Conservation (phyloP, 2,888 invertebrate genomes). For the Megamerina dolium region DNA sequence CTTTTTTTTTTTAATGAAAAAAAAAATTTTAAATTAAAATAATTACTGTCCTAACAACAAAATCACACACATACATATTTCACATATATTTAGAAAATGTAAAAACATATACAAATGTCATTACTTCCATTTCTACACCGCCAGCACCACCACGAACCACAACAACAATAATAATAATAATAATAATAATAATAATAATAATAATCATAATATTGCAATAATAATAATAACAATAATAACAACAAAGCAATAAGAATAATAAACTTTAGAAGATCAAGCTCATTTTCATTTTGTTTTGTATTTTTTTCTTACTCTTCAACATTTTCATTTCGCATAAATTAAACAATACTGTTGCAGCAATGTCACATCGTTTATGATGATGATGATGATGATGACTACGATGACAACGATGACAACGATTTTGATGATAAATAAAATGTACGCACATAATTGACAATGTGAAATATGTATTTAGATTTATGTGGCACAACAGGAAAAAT, state of each 20-base stretch:
- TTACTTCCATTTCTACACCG: no score
- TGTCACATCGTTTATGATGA: neutral
- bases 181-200: neutral
- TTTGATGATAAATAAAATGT: neutral
- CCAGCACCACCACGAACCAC: no score
- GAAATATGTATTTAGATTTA: neutral
- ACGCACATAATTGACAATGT: constrained; percentile 1
- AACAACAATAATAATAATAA: no score
- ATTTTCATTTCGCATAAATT: constrained; percentile 7
- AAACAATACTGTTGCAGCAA: neutral
- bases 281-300: neutral
- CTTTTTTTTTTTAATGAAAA: no score
- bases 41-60: no score
- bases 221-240: neutral
- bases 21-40: no score
- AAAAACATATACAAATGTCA: no score
- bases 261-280: constrained; percentile 1
- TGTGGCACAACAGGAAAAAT: neutral
- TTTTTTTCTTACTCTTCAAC: no score
- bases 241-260: neutral
- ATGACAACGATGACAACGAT: neutral
- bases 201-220: neutral
- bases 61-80: no score
- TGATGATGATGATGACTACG: neutral
- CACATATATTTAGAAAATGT: no score